phyloP scores from a whole-genome alignment of 2,113 vertebrate species.

The Platysteira castanea region DNA sequence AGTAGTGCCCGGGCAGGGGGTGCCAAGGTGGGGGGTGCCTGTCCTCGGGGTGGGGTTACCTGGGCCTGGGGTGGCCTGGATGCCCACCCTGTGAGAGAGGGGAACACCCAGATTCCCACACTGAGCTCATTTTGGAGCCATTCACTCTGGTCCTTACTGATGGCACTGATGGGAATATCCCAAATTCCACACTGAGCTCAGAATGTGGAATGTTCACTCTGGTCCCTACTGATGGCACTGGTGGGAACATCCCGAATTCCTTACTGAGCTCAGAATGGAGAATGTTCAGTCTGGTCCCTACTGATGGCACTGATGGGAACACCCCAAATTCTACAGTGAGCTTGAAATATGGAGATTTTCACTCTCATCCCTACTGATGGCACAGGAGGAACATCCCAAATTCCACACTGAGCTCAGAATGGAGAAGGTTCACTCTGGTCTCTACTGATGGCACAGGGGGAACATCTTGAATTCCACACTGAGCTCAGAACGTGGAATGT shows the following conservation, averaged over 20 bases:
- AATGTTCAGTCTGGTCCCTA: background rate
- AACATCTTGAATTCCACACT: background rate
- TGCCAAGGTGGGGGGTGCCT: too few species aligned
- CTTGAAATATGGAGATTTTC: too few species aligned
- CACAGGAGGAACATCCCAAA: fast-evolving
- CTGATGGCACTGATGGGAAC: too few species aligned
- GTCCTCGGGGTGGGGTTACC: background rate
- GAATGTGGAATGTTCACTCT: too few species aligned
- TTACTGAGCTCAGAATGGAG: background rate
- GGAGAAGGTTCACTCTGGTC: background rate
- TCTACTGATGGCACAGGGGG: background rate
- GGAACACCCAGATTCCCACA: background rate
- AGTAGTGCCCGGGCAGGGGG: background rate
- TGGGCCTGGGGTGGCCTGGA: fast-evolving
- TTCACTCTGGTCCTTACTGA: background rate
- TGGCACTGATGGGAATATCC: too few species aligned
- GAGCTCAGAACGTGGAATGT: background rate
- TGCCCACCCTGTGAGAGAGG: too few species aligned
- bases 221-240: too few species aligned
- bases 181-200: background rate
- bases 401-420: background rate
- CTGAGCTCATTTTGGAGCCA: background rate
- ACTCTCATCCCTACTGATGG: background rate
- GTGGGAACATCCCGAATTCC: background rate
- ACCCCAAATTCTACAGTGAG: background rate